These are phyloP conservation scores for Oligia fasciuncula DNA, from an alignment of 2,888 invertebrate genomes.

Conservation along the genomic window DNA sequence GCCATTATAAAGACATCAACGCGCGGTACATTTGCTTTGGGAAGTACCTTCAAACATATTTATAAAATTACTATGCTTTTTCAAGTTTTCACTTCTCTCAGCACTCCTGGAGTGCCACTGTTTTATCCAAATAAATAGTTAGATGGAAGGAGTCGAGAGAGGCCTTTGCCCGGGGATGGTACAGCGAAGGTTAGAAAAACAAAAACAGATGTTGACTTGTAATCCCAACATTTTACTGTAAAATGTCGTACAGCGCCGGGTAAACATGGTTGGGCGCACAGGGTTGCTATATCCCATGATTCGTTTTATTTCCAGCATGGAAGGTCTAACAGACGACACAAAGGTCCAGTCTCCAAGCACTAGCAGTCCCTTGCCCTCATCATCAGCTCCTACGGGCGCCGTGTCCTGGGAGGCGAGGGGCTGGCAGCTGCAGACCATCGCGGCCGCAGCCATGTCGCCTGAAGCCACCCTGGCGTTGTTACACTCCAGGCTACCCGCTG, in stretches of 20 bases:
- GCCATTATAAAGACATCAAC: no score
- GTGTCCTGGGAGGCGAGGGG: constrained; percentile 82
- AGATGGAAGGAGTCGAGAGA: no score
- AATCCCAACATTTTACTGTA: not conserved
- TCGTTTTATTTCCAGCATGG: constrained; percentile 77
- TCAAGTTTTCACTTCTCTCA: no score
- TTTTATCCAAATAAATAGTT: no score
- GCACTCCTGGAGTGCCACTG: no score
- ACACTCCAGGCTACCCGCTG: constrained; percentile 91
- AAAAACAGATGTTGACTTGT: no score
- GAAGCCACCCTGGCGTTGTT: constrained; percentile 93
- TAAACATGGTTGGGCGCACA: not conserved
- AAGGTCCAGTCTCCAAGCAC: constrained; percentile 83
- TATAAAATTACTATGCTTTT: no score
- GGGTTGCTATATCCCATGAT: not conserved
- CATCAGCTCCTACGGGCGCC: constrained; percentile 12
- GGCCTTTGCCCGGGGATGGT: not conserved
- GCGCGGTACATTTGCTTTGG: no score
- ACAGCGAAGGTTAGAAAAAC: not conserved
- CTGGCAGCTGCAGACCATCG: constrained; percentile 93
- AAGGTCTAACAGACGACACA: constrained; percentile 93
- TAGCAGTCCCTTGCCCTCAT: constrained; percentile 1
- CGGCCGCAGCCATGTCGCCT: constrained; percentile 95
- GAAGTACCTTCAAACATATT: no score
- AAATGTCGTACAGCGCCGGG: not conserved